Conservation (phyloP, 23 tunicate genomes). For the Botrylloides violaceus region DNA sequence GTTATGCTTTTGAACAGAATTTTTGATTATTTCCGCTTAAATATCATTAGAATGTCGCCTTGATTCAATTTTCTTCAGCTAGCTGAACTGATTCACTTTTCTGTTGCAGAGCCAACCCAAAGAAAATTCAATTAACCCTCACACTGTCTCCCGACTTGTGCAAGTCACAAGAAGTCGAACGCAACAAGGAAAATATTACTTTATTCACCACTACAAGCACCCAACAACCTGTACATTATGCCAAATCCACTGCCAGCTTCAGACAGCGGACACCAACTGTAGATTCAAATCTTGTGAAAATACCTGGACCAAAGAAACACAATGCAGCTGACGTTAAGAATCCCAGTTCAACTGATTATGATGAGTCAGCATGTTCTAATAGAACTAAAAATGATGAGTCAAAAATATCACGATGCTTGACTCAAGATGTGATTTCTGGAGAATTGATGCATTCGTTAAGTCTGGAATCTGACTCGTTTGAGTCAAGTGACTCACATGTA, state of each 20-base stretch:
- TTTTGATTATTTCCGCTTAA: too few species aligned
- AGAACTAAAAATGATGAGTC: too few species aligned
- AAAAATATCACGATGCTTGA: too few species aligned
- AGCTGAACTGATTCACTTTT: not conserved
- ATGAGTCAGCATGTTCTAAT: too few species aligned
- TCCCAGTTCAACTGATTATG: too few species aligned
- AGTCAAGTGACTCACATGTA: not conserved
- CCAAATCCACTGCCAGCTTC: constrained; percentile 1
- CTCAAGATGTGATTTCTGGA: not conserved
- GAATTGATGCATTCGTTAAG: not conserved
- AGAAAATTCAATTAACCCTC: not conserved
- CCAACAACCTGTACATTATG: not conserved
- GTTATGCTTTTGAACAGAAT: too few species aligned
- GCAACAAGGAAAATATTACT: not conserved
- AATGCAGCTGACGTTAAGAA: too few species aligned
- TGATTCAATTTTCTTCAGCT: too few species aligned
- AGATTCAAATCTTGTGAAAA: too few species aligned
- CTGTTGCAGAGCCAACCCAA: not conserved
- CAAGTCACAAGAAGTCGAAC: not conserved
- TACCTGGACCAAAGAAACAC: too few species aligned
- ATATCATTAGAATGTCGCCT: too few species aligned
- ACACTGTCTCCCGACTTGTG: not conserved
- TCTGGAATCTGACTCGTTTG: not conserved
- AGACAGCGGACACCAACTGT: too few species aligned
- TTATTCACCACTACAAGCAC: not conserved